phyloP scores from a whole-genome alignment of 2,888 invertebrate species.

The Trachelus tabidus region DNA sequence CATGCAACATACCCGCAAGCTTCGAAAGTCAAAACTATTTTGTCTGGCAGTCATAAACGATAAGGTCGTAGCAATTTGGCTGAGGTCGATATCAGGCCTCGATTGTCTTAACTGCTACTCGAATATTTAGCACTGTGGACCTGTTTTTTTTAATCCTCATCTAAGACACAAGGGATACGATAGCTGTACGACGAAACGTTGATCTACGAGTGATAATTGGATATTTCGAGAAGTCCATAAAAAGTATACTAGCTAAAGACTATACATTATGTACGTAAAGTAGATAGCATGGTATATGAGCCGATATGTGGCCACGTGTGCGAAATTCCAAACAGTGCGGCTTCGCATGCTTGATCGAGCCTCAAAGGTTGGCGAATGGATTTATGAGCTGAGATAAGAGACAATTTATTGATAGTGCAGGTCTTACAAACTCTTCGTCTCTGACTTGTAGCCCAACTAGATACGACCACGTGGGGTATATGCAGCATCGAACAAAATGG shows the following conservation, averaged over 20 bases:
- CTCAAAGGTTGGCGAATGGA: slow-evolving; percentile 40
- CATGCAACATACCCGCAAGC: neutral
- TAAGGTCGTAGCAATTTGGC: neutral
- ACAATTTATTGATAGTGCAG: slow-evolving; percentile 47
- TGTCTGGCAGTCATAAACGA: neutral
- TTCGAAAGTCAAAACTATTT: neutral
- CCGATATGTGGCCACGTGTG: slow-evolving; percentile 4
- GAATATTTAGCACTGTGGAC: neutral
- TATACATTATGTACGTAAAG: neutral
- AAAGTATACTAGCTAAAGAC: neutral
- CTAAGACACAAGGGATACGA: neutral
- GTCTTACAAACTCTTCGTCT: slow-evolving; percentile 11
- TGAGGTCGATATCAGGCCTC: neutral
- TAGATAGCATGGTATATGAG: neutral
- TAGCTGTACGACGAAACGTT: neutral
- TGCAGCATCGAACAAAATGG: too few relatives aligned
- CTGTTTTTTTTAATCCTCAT: neutral
- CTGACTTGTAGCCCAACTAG: neutral
- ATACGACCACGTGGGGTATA: too few relatives aligned
- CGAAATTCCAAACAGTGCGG: slow-evolving; percentile 11
- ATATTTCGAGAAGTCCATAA: neutral
- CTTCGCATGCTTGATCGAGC: slow-evolving; percentile 45
- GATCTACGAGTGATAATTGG: neutral
- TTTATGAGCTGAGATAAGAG: slow-evolving; percentile 47
- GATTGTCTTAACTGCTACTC: neutral